Conservation (phyloP, 2,888 invertebrate species). For the Ochropleura plecta region DNA sequence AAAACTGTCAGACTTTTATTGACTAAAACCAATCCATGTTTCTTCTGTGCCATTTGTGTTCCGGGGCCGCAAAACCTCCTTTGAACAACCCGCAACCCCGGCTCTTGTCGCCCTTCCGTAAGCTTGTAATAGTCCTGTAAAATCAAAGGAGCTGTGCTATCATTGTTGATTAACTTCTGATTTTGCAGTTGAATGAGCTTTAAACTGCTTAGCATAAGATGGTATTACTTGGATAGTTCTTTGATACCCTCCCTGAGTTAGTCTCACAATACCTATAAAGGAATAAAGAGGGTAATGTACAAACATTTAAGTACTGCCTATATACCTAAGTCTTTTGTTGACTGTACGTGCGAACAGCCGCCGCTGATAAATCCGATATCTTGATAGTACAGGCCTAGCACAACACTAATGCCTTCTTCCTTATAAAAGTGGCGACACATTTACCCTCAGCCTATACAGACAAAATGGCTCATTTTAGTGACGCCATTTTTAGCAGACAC, state of each 20-base stretch:
- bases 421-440: conserved; percentile 29
- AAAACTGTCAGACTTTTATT: background rate
- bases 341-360: conserved; percentile 11
- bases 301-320: conserved; percentile 3
- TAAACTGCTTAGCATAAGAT: no score
- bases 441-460: conserved; percentile 26
- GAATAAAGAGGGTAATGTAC: background rate
- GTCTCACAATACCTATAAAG: background rate
- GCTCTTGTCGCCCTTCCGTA: no score
- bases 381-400: conserved; percentile 43
- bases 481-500: conserved; percentile 22
- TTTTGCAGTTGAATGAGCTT: no score
- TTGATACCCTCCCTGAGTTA: background rate
- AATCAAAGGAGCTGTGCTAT: no score
- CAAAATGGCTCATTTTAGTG: conserved; percentile 35
- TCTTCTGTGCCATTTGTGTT: no score
- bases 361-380: conserved; percentile 49
- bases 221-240: background rate
- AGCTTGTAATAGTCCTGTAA: no score
- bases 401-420: conserved; percentile 40
- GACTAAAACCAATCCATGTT: no score
- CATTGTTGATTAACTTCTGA: no score
- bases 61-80: no score
- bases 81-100: no score
- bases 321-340: conserved; percentile 15